A percentile compares a stretch with the other conserved stretches of the same genome.
These are phyloP conservation scores for Exaiptasia diaphana DNA, from an alignment of 64 coral and sea anemone species.

Conservation along the genomic window DNA sequence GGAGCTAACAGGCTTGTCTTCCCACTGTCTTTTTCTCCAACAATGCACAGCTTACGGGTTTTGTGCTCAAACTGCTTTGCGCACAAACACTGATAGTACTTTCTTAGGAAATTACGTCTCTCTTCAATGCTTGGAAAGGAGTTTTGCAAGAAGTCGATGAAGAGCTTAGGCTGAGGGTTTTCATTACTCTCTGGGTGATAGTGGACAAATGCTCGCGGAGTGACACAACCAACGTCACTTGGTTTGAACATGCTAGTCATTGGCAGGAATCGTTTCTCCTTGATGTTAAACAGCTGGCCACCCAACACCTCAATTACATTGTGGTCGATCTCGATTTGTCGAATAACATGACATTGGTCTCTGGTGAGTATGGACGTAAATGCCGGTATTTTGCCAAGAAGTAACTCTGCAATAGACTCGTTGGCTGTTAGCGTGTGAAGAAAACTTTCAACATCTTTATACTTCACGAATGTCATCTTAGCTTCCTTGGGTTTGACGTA, in stretches of 20 bases:
- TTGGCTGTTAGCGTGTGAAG: background rate
- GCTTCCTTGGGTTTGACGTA: background rate
- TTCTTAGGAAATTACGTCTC: background rate
- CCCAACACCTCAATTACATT: conserved; percentile 30
- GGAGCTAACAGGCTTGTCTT: background rate
- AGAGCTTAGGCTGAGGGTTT: background rate
- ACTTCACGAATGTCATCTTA: background rate
- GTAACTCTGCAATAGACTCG: background rate
- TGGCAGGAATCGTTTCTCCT: too few relatives aligned
- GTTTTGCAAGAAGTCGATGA: background rate
- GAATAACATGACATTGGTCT: conserved; percentile 3
- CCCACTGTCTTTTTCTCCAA: background rate
- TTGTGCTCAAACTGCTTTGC: background rate
- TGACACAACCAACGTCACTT: background rate
- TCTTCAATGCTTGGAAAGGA: background rate
- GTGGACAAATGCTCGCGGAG: background rate
- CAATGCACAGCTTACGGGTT: background rate
- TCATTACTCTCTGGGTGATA: background rate
- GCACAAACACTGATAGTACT: background rate
- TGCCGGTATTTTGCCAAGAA: background rate
- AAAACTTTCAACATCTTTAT: conserved; percentile 10
- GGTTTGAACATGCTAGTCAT: too few relatives aligned
- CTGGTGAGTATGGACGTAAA: background rate
- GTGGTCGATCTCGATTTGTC: background rate
- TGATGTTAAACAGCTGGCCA: too few relatives aligned